Evolutionary conservation across 2,113 vertebrate species (phyloP).

Genomic region (Tychaedon coryphoeus): DNA sequence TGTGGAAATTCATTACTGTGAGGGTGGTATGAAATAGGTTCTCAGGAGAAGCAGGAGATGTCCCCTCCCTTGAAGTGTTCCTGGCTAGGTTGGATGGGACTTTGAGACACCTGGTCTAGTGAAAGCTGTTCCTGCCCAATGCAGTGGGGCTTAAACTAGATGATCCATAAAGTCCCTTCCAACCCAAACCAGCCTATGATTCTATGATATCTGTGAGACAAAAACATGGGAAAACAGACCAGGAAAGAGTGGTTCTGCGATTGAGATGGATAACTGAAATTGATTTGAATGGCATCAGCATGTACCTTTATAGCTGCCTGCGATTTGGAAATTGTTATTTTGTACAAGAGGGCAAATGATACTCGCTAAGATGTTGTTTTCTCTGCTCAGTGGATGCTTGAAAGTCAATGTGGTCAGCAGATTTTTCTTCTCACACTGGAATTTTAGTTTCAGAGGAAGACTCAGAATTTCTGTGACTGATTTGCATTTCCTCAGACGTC

Average conservation of each 20-base stretch:
- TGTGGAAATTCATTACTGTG: neutral
- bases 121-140: neutral
- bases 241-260: neutral
- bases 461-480: neutral
- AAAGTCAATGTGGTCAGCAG: neutral
- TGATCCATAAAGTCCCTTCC: neutral
- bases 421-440: neutral
- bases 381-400: neutral
- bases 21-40: neutral
- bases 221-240: neutral
- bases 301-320: neutral
- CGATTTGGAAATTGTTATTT: neutral
- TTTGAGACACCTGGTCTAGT: neutral
- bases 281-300: neutral
- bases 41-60: neutral
- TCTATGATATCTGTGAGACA: neutral
- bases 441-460: neutral
- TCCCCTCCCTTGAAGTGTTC: neutral
- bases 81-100: neutral
- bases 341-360: neutral
- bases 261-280: neutral
- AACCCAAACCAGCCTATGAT: neutral
- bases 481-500: neutral
- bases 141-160: neutral
- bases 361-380: neutral